phyloP scores from a whole-genome alignment of 1,140 invertebrate species.

The Caenorhabditis tropicalis region DNA sequence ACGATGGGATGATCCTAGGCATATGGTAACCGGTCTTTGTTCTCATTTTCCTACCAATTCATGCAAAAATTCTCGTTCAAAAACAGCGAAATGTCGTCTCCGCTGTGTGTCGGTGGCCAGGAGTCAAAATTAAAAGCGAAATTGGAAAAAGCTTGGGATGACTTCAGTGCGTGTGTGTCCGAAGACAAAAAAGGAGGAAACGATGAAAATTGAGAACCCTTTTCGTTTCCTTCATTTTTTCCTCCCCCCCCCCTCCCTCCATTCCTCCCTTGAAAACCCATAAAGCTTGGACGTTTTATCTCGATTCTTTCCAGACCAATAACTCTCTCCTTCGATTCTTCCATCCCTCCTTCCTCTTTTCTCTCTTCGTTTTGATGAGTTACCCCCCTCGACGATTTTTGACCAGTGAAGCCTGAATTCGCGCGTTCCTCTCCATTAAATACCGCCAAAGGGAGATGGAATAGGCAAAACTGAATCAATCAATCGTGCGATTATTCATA shows the following conservation, averaged over 20 bases:
- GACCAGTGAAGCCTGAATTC: background rate
- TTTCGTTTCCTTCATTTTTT: background rate
- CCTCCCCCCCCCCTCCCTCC: background rate
- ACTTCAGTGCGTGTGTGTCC: no score
- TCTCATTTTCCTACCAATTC: background rate
- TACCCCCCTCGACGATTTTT: conserved; percentile 8
- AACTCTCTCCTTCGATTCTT: no score
- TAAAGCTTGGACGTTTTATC: conserved; percentile 1
- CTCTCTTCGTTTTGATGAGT: background rate
- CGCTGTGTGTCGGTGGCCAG: background rate
- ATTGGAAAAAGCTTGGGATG: no score
- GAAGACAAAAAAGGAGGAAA: background rate
- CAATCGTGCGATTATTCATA: background rate
- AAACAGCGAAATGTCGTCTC: background rate
- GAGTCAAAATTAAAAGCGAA: background rate
- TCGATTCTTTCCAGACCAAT: conserved; percentile 30
- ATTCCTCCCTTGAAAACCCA: background rate
- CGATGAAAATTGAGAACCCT: background rate
- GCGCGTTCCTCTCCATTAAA: background rate
- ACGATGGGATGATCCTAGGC: background rate
- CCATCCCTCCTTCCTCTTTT: background rate
- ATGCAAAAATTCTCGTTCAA: background rate
- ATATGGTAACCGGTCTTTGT: background rate
- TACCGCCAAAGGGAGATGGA: background rate
- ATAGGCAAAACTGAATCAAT: background rate